Percentiles rank a stretch among this genome's conserved stretches.
These are phyloP conservation scores for Micrasema longulum DNA, from an alignment of 1,140 invertebrate species.

Conservation along the genomic window DNA sequence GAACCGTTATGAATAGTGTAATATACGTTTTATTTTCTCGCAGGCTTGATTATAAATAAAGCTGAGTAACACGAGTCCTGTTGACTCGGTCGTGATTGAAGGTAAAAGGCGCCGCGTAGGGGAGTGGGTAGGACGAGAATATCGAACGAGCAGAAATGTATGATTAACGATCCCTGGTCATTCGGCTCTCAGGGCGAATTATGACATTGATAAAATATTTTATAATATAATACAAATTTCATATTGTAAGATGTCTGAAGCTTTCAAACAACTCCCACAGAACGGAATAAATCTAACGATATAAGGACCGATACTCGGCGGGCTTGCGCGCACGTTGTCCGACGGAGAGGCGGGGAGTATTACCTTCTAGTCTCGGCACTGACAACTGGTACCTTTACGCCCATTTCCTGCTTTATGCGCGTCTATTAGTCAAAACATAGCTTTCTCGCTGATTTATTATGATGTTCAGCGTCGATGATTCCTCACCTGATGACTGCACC, in stretches of 20 bases:
- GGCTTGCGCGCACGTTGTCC: neutral
- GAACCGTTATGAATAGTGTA: too few species aligned
- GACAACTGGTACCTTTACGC: neutral
- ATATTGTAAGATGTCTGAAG: slow-evolving; percentile 3
- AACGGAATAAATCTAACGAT: slow-evolving; percentile 5
- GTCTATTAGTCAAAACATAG: slow-evolving; percentile 20
- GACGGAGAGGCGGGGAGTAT: neutral
- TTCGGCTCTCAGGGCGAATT: slow-evolving; percentile 16
- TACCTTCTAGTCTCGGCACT: slow-evolving; percentile 5
- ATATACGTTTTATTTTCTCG: too few species aligned
- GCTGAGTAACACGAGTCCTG: too few species aligned
- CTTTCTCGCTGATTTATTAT: slow-evolving; percentile 21
- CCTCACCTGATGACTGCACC: too few species aligned
- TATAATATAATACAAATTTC: slow-evolving; percentile 23
- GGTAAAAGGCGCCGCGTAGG: slow-evolving; percentile 15
- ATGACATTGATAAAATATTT: slow-evolving; percentile 13
- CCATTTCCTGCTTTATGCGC: slow-evolving; percentile 28
- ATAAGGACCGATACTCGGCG: slow-evolving; percentile 6
- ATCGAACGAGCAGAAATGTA: slow-evolving; percentile 14
- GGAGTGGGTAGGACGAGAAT: slow-evolving; percentile 1
- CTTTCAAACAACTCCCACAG: slow-evolving; percentile 28
- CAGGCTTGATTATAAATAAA: too few species aligned
- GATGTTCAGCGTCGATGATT: neutral
- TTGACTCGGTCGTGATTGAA: slow-evolving; percentile 1
- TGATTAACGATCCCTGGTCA: slow-evolving; percentile 18